Evolutionary conservation across 2,797 vertebrate genomes (phyloP), one percentile per base, ranked within the genome.

Genomic region (Sebastes taczanowskii): DNA sequence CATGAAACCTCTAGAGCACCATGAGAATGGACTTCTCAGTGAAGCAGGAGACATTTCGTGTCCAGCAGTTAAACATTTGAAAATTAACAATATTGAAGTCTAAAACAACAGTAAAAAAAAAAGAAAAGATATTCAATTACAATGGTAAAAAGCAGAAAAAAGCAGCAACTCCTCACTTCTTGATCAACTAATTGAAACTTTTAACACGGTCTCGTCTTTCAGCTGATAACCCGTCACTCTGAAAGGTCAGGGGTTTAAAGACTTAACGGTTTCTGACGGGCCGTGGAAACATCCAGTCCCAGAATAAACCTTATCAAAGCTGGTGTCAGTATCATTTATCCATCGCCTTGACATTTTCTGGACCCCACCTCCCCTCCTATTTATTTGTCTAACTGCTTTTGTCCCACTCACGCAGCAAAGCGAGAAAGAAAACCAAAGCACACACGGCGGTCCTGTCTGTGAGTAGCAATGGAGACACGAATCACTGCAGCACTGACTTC

Each of bases 301-400:
- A 83, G 81, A 92, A 89, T 74, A 86, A 72, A 80, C 78, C 81
- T 85, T 66, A 83, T 84, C 81, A 86, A 55, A 84, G 76, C 65
- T 27, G 14, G 59, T 74, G 86, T 83, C 83, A 76, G n/a, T 64
- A 61, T 86, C 34, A 74, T 87, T 87, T 84, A 85, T 84, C 81
- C 74, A 83, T 81, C 16, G 11, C 70, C 14, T 20, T 82, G 85
- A 82, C 85, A 79, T 86, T 89, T 85, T 53, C 34, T 52, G 35
- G 35, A 81, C 62, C 3, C 3, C 35, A 7, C 1, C 25, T 11
- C 11, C 14, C 25, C 29, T 62, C 56, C 35, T 59, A 13, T 58
- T 80, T 61, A 74, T 83, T 67, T 83, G 53, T 75, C 71, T 73
- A 27, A 22, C 70, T 23, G 46, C 56, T 75, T 67, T 77, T 13